Base-by-base conservation (phyloP, 2,888 invertebrate species). In the Ornithoptera alexandrae region DNA sequence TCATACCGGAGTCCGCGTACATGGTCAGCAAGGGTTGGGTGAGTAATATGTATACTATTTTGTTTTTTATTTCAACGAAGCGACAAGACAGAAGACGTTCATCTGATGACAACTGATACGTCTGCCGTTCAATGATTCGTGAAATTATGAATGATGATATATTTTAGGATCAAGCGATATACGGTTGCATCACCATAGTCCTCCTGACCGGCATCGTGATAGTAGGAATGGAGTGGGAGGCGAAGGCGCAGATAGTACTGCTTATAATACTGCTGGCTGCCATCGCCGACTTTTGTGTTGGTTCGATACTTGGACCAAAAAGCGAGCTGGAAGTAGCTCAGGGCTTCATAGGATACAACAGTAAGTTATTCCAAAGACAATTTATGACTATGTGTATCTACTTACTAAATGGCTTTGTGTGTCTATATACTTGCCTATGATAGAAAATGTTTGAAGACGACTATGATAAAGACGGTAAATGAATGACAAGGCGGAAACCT, bases 191-290 rank as follows among this genome's bases (percentile, higher is more conserved):
- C 69, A 97, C 98, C 0, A 95, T 98, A 76, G 92, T 97, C 0
- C 80, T 97, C 1, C 92, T 99, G 1, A 95, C 98, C 1, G 94
- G 96, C 4, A 97, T 99, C 74, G 98, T 98, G 67, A 96, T 98
- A 68, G 96, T 99, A 72, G 99, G 99, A 58, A 97, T 99, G 96
- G 98, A 98, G 84, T 99, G 98, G 97, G 99, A 99, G 90, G 97
- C 98, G 0, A 98, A 98, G 95, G 97, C 98, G 0, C 98, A 98
- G 94, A 90, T 98, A 67, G 96, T 96, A 8, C 88, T 99, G 57
- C 91, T 99, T 62, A 91, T 96, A 8, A 96, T 98, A 72, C 93
- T 99, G 62, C 83, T 98, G 66, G 90, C 96, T 0, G 98, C 99
- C 18, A 97, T 99, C 71, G 91, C 90, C 0, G 98, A 98, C 88